Evolutionary conservation across 2,797 vertebrate species (phyloP).

Genomic region (Hypotaenidia philippensis): DNA sequence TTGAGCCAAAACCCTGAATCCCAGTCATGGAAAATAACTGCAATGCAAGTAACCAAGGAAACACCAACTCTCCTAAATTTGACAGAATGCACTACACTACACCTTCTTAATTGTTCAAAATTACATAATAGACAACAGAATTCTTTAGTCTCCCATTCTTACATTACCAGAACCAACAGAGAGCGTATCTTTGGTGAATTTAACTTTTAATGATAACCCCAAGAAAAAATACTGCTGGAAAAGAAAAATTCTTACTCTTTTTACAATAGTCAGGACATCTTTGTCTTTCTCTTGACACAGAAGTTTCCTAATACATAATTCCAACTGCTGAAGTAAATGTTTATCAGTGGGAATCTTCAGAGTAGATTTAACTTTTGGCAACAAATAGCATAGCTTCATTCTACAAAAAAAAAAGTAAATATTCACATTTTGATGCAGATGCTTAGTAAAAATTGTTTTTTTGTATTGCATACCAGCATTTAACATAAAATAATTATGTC

Average conservation of each 20-base stretch:
- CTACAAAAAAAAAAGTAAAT: slow-evolving; percentile 52
- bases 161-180: neutral
- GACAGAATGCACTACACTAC: neutral
- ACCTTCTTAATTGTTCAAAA: neutral
- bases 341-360: slow-evolving; percentile 92
- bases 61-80: neutral
- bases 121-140: neutral
- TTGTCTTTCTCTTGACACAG: slow-evolving; percentile 95
- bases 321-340: slow-evolving; percentile 92
- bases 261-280: slow-evolving; percentile 90
- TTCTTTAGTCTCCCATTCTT: neutral
- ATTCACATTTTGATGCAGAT: neutral
- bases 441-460: neutral
- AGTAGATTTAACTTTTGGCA: slow-evolving; percentile 91
- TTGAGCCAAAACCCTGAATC: neutral
- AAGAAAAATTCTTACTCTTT: slow-evolving; percentile 82
- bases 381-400: slow-evolving; percentile 92
- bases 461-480: neutral
- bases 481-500: neutral
- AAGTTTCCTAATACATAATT: slow-evolving; percentile 92
- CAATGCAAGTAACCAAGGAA: slow-evolving; percentile 15
- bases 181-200: neutral
- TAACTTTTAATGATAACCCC: neutral
- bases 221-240: neutral
- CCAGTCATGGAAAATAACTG: neutral